These are phyloP conservation scores for Danio jaintianensis DNA, from an alignment of 2,797 vertebrate genomes.

Conservation along the genomic window DNA sequence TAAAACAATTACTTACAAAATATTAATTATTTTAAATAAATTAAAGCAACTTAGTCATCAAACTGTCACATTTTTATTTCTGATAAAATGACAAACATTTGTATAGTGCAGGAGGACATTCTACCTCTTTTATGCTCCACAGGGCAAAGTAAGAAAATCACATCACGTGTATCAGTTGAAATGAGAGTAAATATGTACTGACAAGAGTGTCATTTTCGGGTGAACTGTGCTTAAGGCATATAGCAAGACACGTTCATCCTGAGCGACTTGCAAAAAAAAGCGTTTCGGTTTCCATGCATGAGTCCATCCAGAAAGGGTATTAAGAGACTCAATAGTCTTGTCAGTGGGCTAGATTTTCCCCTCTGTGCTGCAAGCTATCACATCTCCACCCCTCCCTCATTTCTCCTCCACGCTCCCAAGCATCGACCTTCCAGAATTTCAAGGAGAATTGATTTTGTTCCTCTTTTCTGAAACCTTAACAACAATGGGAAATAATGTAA, in stretches of 20 bases:
- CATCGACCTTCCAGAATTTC: slow-evolving; percentile 78
- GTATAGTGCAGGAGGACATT: neutral
- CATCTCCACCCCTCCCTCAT: slow-evolving; percentile 44
- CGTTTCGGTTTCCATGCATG: slow-evolving; percentile 12
- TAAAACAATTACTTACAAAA: no score
- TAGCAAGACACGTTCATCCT: slow-evolving; percentile 14
- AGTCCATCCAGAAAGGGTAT: slow-evolving; percentile 30
- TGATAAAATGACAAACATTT: neutral
- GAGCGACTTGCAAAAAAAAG: slow-evolving; percentile 1
- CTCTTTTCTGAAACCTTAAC: slow-evolving; percentile 73
- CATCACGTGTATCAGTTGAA: slow-evolving; percentile 22
- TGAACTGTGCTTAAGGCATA: slow-evolving; percentile 31
- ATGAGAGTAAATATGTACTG: slow-evolving; percentile 3
- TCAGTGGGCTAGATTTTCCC: slow-evolving; percentile 29
- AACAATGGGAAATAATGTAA: slow-evolving; percentile 68
- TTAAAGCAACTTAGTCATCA: no score
- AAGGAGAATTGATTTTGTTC: slow-evolving; percentile 80
- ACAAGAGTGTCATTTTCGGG: slow-evolving; percentile 2
- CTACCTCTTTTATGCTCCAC: neutral
- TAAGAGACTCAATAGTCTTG: slow-evolving; percentile 44
- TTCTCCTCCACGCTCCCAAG: slow-evolving; percentile 51
- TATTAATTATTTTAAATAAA: no score
- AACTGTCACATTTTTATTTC: neutral
- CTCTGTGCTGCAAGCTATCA: slow-evolving; percentile 58
- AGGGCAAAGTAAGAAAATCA: neutral